Evolutionary conservation across 1,140 invertebrate species (phyloP), one percentile per base, ranked within the genome.

Genomic region (Dendrolimus punctatus): DNA sequence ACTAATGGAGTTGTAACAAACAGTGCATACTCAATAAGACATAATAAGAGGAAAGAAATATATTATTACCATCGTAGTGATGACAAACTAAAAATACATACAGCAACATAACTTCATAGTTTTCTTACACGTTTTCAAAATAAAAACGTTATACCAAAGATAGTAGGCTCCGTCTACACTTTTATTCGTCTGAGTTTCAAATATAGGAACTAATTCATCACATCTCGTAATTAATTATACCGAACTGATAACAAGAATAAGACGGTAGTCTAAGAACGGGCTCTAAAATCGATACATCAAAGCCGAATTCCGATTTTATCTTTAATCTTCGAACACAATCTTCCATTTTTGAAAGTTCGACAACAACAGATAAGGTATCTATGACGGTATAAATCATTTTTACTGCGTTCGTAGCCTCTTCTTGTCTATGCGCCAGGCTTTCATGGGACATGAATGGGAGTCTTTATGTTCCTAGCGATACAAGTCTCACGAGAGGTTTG

Each of bases 301-400:
- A 38, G 43, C 8, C 7, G 10, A 36, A 23, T 37, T 6, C 8
- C 5, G 37, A 47, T 44, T n/a, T 38, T 51, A 46, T 37, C 46
- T 49, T 50, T 60, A 68, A 76, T 73, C 62, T 62, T 43, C 9
- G 47, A 48, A 61, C 60, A 71, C 68, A 58, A 76, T 77, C 68
- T 65, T 53, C 55, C 57, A 57, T 60, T 58, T 60, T 56, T 55
- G 53, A 64, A 68, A 63, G 52, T 66, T 72, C 64, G 65, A 76
- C 71, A 68, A 54, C 60, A 62, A 51, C 62, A 66, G 75, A 80
- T 78, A 76, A 69, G 68, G 57, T 66, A 72, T 73, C 23, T 23
- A 23, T 23, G 23, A 23, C 23, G 49, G 65, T 65, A 78, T 80
- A 80, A 76, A 80, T 80, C 73, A 80, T 78, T 78, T 80, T 76